Base-by-base conservation (phyloP, 2,797 vertebrate species). In the Premnoplex brunnescens region DNA sequence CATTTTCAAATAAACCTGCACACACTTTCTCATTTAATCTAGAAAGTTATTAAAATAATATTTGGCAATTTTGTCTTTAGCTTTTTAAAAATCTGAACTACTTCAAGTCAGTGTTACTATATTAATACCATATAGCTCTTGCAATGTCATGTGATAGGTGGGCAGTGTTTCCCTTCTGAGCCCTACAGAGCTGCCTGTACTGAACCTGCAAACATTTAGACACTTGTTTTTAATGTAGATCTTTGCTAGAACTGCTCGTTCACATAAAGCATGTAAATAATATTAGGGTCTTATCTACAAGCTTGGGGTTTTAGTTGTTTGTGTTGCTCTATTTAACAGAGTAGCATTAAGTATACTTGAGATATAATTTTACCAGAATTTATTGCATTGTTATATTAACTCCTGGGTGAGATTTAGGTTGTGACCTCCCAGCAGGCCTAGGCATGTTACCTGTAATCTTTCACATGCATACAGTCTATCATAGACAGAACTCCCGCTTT, bases 401-500 rank as follows among this genome's bases (percentile, higher is more conserved):
- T 96, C 96, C 95, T 95, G 91, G 93, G 97, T 96, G 95, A 96
- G 94, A 89, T 92, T 94, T 81, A 77, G 92, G 92, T 85, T 96
- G 93, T 96, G 93, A 95, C 94, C 95, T 97, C 97, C 84, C 97
- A 97, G 97, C 94, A 97, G 95, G 98, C 41, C 89, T 77, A 71
- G 88, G 85, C 69, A 85, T 82, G 91, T 98, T 95, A 98, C 98
- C 98, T 98, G 95, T 97, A 98, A 98, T 98, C 97, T 98, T 97
- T 97, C 95, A 96, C 96, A 95, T 95, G 96, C 69, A 59, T 91
- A 82, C 97, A 97, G 97, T 97, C 98, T 97, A 98, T 98, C 98
- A 98, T 93, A 96, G 96, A 95, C 97, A 97, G 97, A 97, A 96
- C 97, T 97, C 97, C 97, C 59, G 96, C 97, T 98, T 98, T 98